Percentiles rank a stretch among this genome's conserved stretches.
These are phyloP conservation scores for Scleropages formosus DNA, from an alignment of 2,797 vertebrate genomes.

Conservation along the genomic window DNA sequence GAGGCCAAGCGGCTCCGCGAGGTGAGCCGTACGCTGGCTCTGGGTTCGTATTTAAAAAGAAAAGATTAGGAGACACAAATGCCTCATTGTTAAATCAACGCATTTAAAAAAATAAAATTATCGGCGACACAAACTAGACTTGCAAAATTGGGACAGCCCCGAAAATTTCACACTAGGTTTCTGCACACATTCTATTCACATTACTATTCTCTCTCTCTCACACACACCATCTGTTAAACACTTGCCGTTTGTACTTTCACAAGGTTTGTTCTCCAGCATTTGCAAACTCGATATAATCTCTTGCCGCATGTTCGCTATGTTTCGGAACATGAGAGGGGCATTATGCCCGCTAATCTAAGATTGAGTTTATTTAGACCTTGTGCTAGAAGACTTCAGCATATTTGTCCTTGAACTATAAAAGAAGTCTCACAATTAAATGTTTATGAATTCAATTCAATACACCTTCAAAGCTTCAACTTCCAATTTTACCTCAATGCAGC, in stretches of 20 bases:
- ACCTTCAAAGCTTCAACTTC: not conserved
- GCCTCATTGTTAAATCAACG: not conserved
- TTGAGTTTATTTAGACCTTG: not conserved
- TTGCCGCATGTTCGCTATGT: not conserved
- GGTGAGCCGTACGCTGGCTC: not conserved
- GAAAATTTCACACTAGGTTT: not conserved
- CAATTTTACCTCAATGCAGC: not conserved
- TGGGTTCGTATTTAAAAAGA: not conserved
- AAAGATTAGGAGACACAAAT: not conserved
- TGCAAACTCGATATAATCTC: not conserved
- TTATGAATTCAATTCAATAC: not conserved
- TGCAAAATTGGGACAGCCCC: not conserved
- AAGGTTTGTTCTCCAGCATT: not conserved
- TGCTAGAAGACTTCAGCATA: not conserved
- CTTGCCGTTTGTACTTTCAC: not conserved
- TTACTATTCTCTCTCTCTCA: too few species aligned
- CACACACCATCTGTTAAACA: too few species aligned
- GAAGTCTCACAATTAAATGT: not conserved
- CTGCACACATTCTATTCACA: too few species aligned
- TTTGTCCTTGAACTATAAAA: constrained; percentile 15
- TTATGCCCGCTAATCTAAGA: not conserved
- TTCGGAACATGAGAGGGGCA: not conserved
- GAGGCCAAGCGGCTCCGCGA: constrained; percentile 13
- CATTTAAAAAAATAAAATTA: not conserved
- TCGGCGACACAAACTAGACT: not conserved